Conservation (phyloP, 1,140 invertebrate genomes). For the Arctopsyche grandis region DNA sequence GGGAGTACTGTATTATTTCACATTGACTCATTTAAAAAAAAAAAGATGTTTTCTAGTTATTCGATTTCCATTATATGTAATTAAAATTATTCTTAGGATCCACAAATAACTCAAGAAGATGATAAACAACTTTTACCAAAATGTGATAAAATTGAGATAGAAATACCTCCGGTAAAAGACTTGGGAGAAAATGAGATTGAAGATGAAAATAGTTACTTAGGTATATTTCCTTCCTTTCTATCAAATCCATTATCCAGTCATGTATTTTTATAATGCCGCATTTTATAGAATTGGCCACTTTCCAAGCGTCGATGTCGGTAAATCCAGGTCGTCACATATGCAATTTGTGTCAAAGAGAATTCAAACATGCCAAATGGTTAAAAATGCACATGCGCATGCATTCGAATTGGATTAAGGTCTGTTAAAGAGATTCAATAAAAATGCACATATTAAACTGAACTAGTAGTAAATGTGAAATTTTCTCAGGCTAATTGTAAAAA, state of each 20-base stretch:
- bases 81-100: neutral
- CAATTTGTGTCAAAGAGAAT: constrained; percentile 70
- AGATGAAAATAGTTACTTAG: constrained; percentile 49
- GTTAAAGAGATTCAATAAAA: neutral
- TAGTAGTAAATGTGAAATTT: constrained; percentile 1
- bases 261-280: neutral
- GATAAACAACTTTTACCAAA: neutral
- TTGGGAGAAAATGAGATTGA: neutral
- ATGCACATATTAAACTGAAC: too few species aligned
- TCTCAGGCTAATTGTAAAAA: constrained; percentile 69
- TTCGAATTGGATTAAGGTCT: constrained; percentile 68
- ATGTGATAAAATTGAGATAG: neutral
- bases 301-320: constrained; percentile 62
- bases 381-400: constrained; percentile 70
- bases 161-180: neutral
- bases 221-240: constrained; percentile 15
- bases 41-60: neutral
- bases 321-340: constrained; percentile 67
- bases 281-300: constrained; percentile 60
- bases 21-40: too few species aligned
- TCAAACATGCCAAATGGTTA: constrained; percentile 68
- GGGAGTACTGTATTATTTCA: too few species aligned
- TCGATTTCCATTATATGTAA: too few species aligned
- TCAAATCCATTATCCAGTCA: neutral
- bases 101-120: neutral